Evolutionary conservation across 2,797 vertebrate genomes (phyloP).

Genomic region (Xenopus petersii): DNA sequence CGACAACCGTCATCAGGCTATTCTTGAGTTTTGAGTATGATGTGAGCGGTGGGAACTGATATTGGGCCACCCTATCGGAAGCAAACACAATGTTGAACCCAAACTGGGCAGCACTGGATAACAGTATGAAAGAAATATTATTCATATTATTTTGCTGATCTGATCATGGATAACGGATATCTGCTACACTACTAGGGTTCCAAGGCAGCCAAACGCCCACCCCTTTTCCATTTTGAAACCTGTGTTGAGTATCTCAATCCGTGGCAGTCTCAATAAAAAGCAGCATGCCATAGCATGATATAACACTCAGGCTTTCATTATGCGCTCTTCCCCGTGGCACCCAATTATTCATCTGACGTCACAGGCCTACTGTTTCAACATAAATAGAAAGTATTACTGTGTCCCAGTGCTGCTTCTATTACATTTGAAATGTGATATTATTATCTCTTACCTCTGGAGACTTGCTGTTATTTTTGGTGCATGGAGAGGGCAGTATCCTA

Average conservation of each 20-base stretch:
- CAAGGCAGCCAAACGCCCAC: slow-evolving; percentile 8
- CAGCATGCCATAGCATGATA: slow-evolving; percentile 20
- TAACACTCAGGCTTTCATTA: slow-evolving; percentile 10
- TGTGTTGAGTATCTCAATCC: slow-evolving; percentile 10
- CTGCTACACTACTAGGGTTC: not conserved
- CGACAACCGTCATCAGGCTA: too few relatives aligned
- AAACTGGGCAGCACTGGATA: too few relatives aligned
- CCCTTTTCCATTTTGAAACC: not conserved
- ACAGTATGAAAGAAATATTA: not conserved
- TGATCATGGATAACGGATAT: too few relatives aligned
- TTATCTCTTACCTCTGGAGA: slow-evolving; percentile 36
- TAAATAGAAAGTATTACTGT: slow-evolving; percentile 24
- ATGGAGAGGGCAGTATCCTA: slow-evolving; percentile 63
- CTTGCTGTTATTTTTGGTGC: slow-evolving; percentile 43
- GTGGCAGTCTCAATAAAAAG: slow-evolving; percentile 31
- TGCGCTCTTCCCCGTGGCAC: not conserved
- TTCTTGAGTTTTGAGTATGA: too few relatives aligned
- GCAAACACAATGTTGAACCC: too few relatives aligned
- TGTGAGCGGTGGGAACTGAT: too few relatives aligned
- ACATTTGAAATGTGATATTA: slow-evolving; percentile 37
- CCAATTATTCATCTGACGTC: slow-evolving; percentile 27
- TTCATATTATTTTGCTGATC: too few relatives aligned
- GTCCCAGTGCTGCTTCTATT: slow-evolving; percentile 20
- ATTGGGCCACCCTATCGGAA: too few relatives aligned
- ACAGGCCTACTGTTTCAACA: slow-evolving; percentile 21